phyloP scores from a whole-genome alignment of 64 coral and sea anemone genomes.

The Montipora foliosa region DNA sequence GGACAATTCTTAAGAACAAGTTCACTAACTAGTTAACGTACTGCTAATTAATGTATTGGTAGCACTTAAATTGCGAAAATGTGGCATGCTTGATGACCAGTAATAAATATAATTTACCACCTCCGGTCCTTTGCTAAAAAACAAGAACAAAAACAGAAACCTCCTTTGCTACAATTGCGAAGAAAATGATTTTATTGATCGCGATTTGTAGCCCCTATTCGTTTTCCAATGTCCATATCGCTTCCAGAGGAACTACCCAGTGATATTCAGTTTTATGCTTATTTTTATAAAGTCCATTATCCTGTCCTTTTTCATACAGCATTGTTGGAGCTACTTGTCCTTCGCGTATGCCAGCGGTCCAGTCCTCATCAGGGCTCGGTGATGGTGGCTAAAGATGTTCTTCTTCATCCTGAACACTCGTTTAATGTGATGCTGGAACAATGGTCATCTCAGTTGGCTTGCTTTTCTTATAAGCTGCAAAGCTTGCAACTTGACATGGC shows the following conservation, averaged over 20 bases:
- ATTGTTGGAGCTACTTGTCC: constrained; percentile 88
- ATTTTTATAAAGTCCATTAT: too few species aligned
- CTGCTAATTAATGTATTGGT: neutral
- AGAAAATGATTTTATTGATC: too few species aligned
- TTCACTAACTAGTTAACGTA: too few species aligned
- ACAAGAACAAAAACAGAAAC: too few species aligned
- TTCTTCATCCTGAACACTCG: constrained; percentile 82
- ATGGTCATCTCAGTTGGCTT: constrained; percentile 86
- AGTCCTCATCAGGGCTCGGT: constrained; percentile 95
- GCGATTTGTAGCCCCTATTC: too few species aligned
- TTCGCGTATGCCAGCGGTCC: constrained; percentile 96
- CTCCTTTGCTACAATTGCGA: too few species aligned
- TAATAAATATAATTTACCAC: too few species aligned
- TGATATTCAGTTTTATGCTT: too few species aligned
- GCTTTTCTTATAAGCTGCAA: constrained; percentile 95
- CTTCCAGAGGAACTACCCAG: too few species aligned
- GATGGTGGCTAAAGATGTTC: constrained; percentile 93
- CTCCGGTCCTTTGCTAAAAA: too few species aligned
- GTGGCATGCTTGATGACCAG: too few species aligned
- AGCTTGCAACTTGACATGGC: constrained; percentile 99
- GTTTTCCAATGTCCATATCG: too few species aligned
- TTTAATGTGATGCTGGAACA: constrained; percentile 89
- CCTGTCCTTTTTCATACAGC: constrained; percentile 28
- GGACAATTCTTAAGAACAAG: neutral
- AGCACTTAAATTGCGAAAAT: neutral